Conservation (phyloP, 2,113 vertebrate genomes). For the Scytalopus superciliaris region DNA sequence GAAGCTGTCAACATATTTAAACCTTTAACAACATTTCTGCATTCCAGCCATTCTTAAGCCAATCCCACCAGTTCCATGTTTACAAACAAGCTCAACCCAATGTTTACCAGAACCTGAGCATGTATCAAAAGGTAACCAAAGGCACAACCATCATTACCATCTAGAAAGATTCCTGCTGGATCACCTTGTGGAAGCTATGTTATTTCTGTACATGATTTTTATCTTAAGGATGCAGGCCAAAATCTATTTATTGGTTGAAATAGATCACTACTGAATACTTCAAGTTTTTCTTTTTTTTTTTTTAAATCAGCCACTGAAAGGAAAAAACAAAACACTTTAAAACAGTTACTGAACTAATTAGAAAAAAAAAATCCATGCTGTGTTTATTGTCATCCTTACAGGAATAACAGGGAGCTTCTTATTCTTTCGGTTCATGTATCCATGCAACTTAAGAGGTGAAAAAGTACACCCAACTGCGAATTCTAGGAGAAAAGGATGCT, state of each 20-base stretch:
- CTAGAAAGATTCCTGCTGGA: not conserved
- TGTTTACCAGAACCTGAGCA: not conserved
- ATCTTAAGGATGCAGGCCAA: not conserved
- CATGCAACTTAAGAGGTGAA: not conserved
- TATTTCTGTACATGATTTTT: not conserved
- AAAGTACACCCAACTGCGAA: not conserved
- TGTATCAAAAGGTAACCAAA: not conserved
- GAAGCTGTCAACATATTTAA: not conserved
- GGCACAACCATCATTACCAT: not conserved
- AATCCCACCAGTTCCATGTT: not conserved
- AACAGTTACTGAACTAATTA: not conserved
- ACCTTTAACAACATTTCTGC: not conserved
- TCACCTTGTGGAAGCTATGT: not conserved
- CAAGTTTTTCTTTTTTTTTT: not conserved
- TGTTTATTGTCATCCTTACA: not conserved
- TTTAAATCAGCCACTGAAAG: not conserved
- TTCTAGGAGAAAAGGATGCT: not conserved
- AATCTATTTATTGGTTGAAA: not conserved
- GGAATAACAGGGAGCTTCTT: not conserved
- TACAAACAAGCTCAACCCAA: not conserved
- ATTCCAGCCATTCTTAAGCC: not conserved
- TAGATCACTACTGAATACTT: not conserved
- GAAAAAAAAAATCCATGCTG: not conserved
- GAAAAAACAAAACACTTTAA: not conserved
- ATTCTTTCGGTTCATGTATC: accelerated